These are phyloP conservation scores for Neotoma lepida DNA, from an alignment of 2,113 vertebrate genomes.

Conservation along the genomic window DNA sequence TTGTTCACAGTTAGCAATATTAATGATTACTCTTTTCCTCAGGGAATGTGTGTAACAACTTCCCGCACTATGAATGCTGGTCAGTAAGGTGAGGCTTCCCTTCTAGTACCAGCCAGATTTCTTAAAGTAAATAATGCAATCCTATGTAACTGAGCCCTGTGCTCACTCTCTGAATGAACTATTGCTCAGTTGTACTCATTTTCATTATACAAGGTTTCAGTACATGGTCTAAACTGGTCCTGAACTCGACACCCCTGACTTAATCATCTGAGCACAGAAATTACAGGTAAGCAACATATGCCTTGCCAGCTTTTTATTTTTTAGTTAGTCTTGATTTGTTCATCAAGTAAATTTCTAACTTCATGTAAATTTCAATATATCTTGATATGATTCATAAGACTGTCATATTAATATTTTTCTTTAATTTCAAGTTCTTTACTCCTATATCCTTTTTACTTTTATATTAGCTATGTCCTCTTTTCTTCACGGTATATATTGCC, in stretches of 20 bases:
- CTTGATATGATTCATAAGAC: not conserved
- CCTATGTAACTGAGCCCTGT: not conserved
- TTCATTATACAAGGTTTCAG: not conserved
- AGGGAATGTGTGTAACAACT: not conserved
- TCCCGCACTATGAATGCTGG: not conserved
- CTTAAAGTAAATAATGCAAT: not conserved
- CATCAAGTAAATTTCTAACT: not conserved
- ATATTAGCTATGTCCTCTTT: not conserved
- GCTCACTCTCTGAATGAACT: not conserved
- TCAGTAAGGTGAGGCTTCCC: not conserved
- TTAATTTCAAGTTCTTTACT: not conserved
- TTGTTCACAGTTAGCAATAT: not conserved
- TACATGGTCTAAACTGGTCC: not conserved
- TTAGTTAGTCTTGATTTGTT: not conserved
- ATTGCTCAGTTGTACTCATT: not conserved
- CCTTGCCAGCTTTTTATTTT: not conserved
- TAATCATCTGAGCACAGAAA: not conserved
- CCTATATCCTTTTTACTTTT: too few relatives aligned
- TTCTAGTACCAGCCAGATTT: not conserved
- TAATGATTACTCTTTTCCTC: not conserved
- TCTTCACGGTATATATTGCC: not conserved
- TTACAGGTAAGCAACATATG: not conserved
- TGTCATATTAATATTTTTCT: not conserved
- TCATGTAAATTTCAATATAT: not conserved
- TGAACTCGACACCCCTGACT: not conserved